These are phyloP conservation scores for Grapholita molesta DNA, from an alignment of 1,140 invertebrate species.

Conservation along the genomic window DNA sequence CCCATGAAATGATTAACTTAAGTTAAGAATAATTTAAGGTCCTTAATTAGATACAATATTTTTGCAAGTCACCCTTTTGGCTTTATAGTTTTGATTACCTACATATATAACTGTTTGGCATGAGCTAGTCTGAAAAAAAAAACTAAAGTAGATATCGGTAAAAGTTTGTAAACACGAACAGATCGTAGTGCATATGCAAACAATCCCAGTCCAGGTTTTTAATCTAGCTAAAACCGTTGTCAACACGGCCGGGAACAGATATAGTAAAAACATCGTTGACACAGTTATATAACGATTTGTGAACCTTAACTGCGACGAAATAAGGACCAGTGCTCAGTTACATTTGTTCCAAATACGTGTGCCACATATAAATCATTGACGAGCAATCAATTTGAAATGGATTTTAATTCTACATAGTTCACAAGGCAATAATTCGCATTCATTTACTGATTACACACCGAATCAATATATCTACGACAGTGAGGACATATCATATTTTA, in stretches of 20 bases:
- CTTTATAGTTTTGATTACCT: too few species aligned
- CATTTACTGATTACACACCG: too few species aligned
- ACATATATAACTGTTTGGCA: too few species aligned
- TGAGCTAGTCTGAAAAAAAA: too few species aligned
- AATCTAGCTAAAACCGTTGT: not conserved
- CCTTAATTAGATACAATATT: too few species aligned
- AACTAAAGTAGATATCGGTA: not conserved
- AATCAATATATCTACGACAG: too few species aligned
- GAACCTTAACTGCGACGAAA: not conserved
- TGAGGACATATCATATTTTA: too few species aligned
- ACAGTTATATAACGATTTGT: not conserved
- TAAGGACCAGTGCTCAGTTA: not conserved
- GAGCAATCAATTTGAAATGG: not conserved
- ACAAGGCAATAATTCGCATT: too few species aligned
- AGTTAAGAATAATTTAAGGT: too few species aligned
- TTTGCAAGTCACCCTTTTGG: too few species aligned
- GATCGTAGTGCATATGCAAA: not conserved
- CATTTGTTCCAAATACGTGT: not conserved
- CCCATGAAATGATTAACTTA: too few species aligned
- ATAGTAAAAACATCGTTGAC: not conserved
- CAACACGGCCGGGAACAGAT: not conserved
- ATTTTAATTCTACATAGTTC: not conserved
- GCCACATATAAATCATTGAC: not conserved
- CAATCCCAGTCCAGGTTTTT: not conserved
- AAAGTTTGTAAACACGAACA: not conserved